phyloP scores from a whole-genome alignment of 2,797 vertebrate genomes.

The Synaphobranchus kaupii region DNA sequence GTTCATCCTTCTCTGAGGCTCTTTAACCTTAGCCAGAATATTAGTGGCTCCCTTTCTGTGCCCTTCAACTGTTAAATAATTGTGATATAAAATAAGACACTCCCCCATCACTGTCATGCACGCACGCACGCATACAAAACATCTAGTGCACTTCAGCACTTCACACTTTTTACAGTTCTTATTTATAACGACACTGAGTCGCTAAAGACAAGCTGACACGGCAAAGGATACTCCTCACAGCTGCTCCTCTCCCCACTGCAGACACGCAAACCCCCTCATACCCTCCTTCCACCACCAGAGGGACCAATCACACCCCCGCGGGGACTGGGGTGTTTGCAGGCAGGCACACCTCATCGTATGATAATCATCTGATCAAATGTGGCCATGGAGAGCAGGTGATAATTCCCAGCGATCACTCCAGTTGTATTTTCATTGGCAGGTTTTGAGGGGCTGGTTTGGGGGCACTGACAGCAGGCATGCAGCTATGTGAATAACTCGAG shows the following conservation, averaged over 20 bases:
- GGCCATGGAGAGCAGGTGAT: constrained; percentile 55
- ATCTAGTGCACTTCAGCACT: constrained; percentile 50
- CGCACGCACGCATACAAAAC: constrained; percentile 30
- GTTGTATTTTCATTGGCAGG: constrained; percentile 56
- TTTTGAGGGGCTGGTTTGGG: constrained; percentile 35
- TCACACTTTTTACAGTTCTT: constrained; percentile 59
- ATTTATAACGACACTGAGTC: constrained; percentile 68
- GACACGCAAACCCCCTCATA: constrained; percentile 51
- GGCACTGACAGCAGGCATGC: constrained; percentile 58
- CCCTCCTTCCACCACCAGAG: neutral
- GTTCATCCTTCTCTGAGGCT: neutral
- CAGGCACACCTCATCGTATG: constrained; percentile 52
- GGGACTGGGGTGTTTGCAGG: constrained; percentile 37
- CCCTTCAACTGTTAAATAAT: constrained; percentile 33
- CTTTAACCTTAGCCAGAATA: constrained; percentile 20
- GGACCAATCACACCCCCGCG: neutral
- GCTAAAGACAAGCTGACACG: constrained; percentile 64
- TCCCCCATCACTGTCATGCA: neutral
- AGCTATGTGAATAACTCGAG: constrained; percentile 56
- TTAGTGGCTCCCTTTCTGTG: constrained; percentile 38
- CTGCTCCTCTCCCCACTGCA: constrained; percentile 60
- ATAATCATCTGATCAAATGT: constrained; percentile 59
- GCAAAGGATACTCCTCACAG: constrained; percentile 45
- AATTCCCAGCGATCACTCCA: constrained; percentile 62
- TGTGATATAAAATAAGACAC: constrained; percentile 39